Base-by-base conservation (phyloP, 2,888 invertebrate genomes). In the Parnassius apollo region DNA sequence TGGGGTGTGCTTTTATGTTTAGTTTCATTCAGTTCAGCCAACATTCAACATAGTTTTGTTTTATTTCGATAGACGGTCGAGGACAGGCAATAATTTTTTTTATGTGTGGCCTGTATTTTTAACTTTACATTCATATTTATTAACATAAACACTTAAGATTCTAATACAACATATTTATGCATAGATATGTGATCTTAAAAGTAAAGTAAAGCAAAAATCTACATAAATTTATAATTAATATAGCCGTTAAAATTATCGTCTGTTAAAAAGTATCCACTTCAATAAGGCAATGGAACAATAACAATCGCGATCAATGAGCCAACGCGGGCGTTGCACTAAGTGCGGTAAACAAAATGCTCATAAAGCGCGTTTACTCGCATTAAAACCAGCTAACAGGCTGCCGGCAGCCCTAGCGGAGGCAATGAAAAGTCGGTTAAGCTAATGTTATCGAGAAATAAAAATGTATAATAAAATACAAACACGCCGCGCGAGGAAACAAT, bases 381-480 rank as follows among this genome's bases (percentile, higher is more conserved):
- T 62, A 67, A 67, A 62, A 59, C 44, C 50, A 55, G 2, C 53
- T 57, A 69, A 66, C 68, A 68, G 65, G 68, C 69, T 67, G 71
- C 80, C 66, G 87, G 67, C 90, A 91, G 76, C 91, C 91, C 91
- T 91, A 87, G 78, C 75, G 65, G 68, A 85, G 87, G 91, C 91
- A 90, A 91, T 91, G 91, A 91, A 91, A 91, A 91, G 90, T 91
- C 91, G 88, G 91, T 91, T 91, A 91, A 91, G 91, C 91, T 91
- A 91, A 91, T 91, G 91, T 91, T 91, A 91, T 91, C 91, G 91
- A 86, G 88, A 85, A 91, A 91, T 91, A 91, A 91, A 91, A 91
- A 91, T 90, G 91, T 91, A 91, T 91, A 91, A 91, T 91, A 91
- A 91, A 91, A 91, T 91, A 91, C 90, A 89, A 91, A 90, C 91